phyloP scores from a whole-genome alignment of 2,113 vertebrate species.

The Porphyrio hochstetteri region DNA sequence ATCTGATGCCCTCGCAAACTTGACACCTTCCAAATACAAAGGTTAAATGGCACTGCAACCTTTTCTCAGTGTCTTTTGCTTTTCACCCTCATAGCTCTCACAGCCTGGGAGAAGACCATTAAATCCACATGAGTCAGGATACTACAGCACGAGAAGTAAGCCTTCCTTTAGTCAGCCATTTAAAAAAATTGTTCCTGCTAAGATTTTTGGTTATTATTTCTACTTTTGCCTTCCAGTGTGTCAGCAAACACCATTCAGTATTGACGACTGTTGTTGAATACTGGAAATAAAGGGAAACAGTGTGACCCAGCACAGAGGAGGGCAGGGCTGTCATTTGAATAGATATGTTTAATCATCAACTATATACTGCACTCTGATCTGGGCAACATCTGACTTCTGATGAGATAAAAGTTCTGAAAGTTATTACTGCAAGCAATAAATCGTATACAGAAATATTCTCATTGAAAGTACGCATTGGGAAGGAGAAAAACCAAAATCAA shows the following conservation, averaged over 20 bases:
- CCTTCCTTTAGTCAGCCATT: background rate
- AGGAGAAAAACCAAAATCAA: background rate
- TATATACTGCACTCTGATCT: background rate
- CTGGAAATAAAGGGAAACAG: background rate
- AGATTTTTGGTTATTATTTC: background rate
- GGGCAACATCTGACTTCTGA: background rate
- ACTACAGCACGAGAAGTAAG: background rate
- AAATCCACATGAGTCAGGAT: background rate
- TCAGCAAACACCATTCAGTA: background rate
- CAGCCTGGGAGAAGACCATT: background rate
- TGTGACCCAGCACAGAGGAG: background rate
- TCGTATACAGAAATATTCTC: background rate
- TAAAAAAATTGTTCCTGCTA: background rate
- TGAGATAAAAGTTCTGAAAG: background rate
- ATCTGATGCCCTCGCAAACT: background rate
- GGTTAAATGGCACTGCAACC: background rate
- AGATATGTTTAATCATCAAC: conserved; percentile 15
- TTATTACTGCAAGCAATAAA: background rate
- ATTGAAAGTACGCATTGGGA: background rate
- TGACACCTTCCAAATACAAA: background rate
- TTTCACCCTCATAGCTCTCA: background rate
- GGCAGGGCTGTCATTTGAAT: background rate
- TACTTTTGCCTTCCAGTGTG: background rate
- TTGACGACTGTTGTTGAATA: background rate
- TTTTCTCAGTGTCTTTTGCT: background rate